phyloP scores from a whole-genome alignment of 2,888 invertebrate species.

The Lasioglossum vierecki region DNA sequence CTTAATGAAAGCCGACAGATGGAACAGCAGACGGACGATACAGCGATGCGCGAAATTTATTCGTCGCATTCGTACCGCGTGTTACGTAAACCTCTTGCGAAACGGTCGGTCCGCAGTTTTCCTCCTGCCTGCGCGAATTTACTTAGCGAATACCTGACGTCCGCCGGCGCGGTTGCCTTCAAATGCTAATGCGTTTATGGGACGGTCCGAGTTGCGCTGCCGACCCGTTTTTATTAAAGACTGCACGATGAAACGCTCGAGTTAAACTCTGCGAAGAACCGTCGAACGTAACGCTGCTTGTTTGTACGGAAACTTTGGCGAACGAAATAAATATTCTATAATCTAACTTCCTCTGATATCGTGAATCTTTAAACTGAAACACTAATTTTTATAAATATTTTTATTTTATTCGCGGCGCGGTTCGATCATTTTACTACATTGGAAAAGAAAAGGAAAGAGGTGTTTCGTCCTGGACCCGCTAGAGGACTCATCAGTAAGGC shows the following conservation, averaged over 20 bases:
- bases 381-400: not conserved
- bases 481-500: too few species aligned
- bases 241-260: not conserved
- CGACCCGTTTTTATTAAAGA: constrained; percentile 2
- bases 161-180: constrained; percentile 18
- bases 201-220: constrained; percentile 6
- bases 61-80: constrained; percentile 18
- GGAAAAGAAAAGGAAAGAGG: too few species aligned
- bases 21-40: constrained; percentile 9
- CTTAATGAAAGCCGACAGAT: constrained; percentile 20
- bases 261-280: not conserved
- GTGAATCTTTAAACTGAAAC: not conserved
- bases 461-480: too few species aligned
- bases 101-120: constrained; percentile 20
- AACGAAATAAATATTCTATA: not conserved
- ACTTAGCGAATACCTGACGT: constrained; percentile 19
- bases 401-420: too few species aligned
- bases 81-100: constrained; percentile 33
- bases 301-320: not conserved
- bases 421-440: too few species aligned
- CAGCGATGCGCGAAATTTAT: constrained; percentile 36
- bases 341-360: not conserved
- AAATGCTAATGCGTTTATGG: constrained; percentile 44
- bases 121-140: constrained; percentile 6
- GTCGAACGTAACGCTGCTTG: not conserved